These are phyloP conservation scores for Corythoichthys intestinalis DNA, from an alignment of 2,113 vertebrate species.

Conservation along the genomic window DNA sequence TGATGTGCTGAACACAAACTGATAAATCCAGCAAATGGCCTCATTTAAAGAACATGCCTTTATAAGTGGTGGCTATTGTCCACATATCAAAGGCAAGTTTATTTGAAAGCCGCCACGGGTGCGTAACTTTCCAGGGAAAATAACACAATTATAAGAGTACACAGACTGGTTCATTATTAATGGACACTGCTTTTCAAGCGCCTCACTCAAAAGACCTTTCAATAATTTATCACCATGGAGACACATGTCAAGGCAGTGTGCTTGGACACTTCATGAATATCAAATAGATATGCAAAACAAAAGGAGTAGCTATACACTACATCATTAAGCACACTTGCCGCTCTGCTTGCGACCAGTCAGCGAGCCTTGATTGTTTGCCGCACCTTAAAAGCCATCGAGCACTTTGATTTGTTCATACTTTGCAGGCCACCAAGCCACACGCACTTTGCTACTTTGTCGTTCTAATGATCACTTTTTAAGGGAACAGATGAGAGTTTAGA, in stretches of 20 bases:
- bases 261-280: slow-evolving; percentile 75
- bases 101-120: slow-evolving; percentile 31
- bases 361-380: slow-evolving; percentile 42
- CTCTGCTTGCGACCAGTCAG: slow-evolving; percentile 13
- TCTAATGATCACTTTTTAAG: slow-evolving; percentile 40
- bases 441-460: slow-evolving; percentile 28
- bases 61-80: slow-evolving; percentile 31
- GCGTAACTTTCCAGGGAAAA: slow-evolving; percentile 65
- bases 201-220: slow-evolving; percentile 66
- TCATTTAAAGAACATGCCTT: slow-evolving; percentile 42
- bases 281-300: slow-evolving; percentile 76
- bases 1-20: slow-evolving; percentile 18
- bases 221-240: slow-evolving; percentile 77
- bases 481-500: slow-evolving; percentile 5
- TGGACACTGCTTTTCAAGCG: slow-evolving; percentile 70
- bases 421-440: slow-evolving; percentile 10
- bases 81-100: slow-evolving; percentile 38
- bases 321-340: slow-evolving; percentile 63
- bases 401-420: slow-evolving; percentile 47
- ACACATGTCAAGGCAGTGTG: slow-evolving; percentile 69
- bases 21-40: slow-evolving; percentile 37
- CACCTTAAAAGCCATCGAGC: slow-evolving; percentile 37
- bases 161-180: slow-evolving; percentile 72
- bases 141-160: slow-evolving; percentile 70
- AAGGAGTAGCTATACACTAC: slow-evolving; percentile 47